Evolutionary conservation across 1,140 invertebrate species (phyloP), one percentile per base, ranked within the genome.

Genomic region (Lepidurus couesii): DNA sequence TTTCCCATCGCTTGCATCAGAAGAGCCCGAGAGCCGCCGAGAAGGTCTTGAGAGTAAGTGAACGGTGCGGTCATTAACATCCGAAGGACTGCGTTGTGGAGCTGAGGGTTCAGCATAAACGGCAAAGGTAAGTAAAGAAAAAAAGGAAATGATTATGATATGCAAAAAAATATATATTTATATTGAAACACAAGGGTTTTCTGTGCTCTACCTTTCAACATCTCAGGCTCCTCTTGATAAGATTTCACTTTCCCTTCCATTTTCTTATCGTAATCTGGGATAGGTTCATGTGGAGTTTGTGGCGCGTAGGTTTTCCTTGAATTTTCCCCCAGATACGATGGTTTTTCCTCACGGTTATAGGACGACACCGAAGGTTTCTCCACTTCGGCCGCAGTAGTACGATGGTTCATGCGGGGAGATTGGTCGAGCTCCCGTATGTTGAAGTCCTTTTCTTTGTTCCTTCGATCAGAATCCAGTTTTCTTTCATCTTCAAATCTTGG

Each of bases 381-480:
- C 13, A 21, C 16, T 7, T 21, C 21, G 53, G 53, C 53, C 13
- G 53, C 53, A 65, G 53, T n/a, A 65, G 53, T 65, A 65, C 13
- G 53, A n/a, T 21, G 53, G 16, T 21, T 21, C 6, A 21, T 65
- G 21, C 53, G 53, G 53, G 53, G 53, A 65, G 53, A 65, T 65
- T 65, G 53, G 53, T 65, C 21, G 53, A 65, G 53, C 53, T 65
- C 16, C 21, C 53, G 53, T 21, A 65, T 21, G 21, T 65, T 21
- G 53, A 65, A 65, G 6, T 65, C 53, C 53, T 65, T 65, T 65
- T 65, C 53, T 65, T 65, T 65, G 53, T 65, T 65, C 53, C 53
- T n/a, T 13, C 53, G 53, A 65, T 65, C n/a, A 7, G 21, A 65
- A 13, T 65, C 53, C 53, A 13, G 21, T 65, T 65, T 9, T 65